These are phyloP conservation scores for Linnaemya vulpina DNA, from an alignment of 2,888 invertebrate species.

Conservation along the genomic window DNA sequence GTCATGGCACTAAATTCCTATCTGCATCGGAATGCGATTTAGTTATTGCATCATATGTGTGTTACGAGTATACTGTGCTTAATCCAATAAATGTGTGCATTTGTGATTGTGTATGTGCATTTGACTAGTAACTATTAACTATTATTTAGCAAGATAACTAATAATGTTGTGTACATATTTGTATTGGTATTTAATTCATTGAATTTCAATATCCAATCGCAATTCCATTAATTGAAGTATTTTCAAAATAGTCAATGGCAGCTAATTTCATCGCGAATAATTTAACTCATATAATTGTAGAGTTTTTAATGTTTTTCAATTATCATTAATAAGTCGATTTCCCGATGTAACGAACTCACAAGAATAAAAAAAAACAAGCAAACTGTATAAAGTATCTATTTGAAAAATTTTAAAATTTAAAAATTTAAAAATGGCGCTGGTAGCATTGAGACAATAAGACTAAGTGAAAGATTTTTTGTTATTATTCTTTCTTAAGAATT, in stretches of 20 bases:
- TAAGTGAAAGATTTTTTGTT: too few species aligned
- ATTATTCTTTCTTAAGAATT: too few species aligned
- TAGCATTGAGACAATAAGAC: too few species aligned
- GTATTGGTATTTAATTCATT: background rate
- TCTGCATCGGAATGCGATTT: constrained; percentile 50
- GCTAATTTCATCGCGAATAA: background rate
- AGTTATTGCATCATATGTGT: constrained; percentile 22
- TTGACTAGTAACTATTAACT: constrained; percentile 61
- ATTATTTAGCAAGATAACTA: constrained; percentile 9
- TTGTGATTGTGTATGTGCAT: constrained; percentile 43
- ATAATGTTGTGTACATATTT: background rate
- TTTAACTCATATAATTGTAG: too few species aligned
- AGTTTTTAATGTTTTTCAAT: too few species aligned
- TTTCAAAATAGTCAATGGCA: background rate
- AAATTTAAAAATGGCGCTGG: too few species aligned
- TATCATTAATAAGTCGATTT: background rate
- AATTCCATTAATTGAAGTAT: background rate
- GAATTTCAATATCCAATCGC: background rate
- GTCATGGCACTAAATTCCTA: constrained; percentile 68
- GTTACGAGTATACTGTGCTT: constrained; percentile 19
- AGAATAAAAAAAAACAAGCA: too few species aligned
- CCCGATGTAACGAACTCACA: background rate
- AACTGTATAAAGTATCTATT: too few species aligned
- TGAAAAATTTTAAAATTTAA: too few species aligned
- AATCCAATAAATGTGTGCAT: constrained; percentile 31